Evolutionary conservation across 2,113 vertebrate species (phyloP).

Genomic region (Nymphicus hollandicus): DNA sequence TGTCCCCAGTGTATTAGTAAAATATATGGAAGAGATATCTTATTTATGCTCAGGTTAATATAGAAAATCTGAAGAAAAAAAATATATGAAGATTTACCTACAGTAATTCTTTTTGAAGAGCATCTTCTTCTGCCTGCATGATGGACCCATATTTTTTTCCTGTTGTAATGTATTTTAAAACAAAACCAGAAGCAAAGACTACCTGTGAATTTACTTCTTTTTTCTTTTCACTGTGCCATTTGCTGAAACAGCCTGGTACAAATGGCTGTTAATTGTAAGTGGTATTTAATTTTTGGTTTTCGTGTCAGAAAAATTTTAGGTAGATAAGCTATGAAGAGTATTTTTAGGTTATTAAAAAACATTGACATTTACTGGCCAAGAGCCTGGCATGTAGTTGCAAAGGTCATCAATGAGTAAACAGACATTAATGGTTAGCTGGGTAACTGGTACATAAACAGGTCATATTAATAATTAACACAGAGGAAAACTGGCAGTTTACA

Average conservation of each 20-base stretch:
- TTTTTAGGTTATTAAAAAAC: conserved; percentile 57
- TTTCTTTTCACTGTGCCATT: background rate
- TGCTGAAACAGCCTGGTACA: background rate
- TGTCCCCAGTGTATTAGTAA: background rate
- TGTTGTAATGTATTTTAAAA: background rate
- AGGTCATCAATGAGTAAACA: conserved; percentile 97
- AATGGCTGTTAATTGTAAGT: background rate
- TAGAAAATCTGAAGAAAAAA: background rate
- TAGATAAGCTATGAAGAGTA: conserved; percentile 27
- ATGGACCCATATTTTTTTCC: background rate
- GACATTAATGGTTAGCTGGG: conserved; percentile 99
- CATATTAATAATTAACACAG: conserved; percentile 96
- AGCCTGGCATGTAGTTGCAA: conserved; percentile 83
- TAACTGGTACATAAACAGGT: conserved; percentile 92
- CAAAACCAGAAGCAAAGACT: background rate
- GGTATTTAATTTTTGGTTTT: background rate
- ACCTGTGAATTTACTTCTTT: background rate
- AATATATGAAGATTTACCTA: background rate
- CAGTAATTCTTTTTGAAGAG: background rate
- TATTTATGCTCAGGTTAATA: conserved; percentile 10
- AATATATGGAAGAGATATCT: background rate
- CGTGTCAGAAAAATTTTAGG: background rate
- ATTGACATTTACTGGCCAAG: conserved; percentile 86
- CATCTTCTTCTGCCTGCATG: background rate
- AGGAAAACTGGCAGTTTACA: conserved; percentile 67